Evolutionary conservation across 2,888 invertebrate species (phyloP), one percentile per base, ranked within the genome.

Genomic region (Ophion obscuratus): DNA sequence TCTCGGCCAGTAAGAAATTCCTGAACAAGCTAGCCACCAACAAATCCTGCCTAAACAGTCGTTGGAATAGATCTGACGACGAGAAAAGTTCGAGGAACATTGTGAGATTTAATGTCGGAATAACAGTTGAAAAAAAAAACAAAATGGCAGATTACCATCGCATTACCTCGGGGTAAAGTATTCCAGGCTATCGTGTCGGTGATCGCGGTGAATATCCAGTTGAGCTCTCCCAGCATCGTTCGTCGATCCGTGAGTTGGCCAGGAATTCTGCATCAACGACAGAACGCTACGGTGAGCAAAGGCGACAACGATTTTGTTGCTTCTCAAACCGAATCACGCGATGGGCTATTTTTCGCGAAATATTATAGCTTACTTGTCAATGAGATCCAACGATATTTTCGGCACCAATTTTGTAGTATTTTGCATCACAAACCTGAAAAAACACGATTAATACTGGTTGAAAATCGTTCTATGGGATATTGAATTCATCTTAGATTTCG

Each of bases 141-240:
- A 6, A 61, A 24, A 24, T 24, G 20, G 10, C 24, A 10, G 24
- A 24, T 20, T 7, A 10, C 10, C 20, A 24, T 24, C 5, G 9
- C 10, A 87, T 88, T 92, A 96, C 96, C 97, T 95, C 97, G 96
- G 5, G 99, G 98, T 91, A 99, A 95, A 64, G 97, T 98, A 94
- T 99, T 99, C 99, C 99, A 99, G 0, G 99, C 99, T 92, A 99
- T 99, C 11, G 99, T 99, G 94, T 99, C 99, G 0, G 99, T 99
- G 90, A 99, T 99, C 67, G 99, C 99, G 2, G 99, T 99, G 95
- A 99, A 99, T 93, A 99, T 99, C 99, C 99, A 99, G 95, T 99
- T 99, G 85, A 99, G 95, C 95, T 99, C 99, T 71, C 99, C 99
- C 89, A 99, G 95, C 98, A 99, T 98, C 44, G 99, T 99, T 90